Evolutionary conservation across 2,888 invertebrate genomes (phyloP).

Genomic region (Platycheirus rosarum): DNA sequence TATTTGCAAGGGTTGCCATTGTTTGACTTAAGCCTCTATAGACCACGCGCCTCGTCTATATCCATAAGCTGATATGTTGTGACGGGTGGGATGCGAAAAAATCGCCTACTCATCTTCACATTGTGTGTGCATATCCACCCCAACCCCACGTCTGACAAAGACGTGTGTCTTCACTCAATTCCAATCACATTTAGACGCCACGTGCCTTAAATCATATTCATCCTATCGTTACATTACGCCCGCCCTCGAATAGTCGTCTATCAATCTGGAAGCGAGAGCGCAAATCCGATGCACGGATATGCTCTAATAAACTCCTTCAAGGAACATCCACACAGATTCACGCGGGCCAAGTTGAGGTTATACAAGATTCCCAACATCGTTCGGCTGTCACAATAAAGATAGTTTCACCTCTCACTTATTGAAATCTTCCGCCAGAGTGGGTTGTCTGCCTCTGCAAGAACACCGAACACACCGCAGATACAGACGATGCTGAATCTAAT

Average conservation of each 20-base stretch:
- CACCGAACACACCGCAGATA: slow-evolving; percentile 40
- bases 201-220: slow-evolving; percentile 75
- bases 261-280: not conserved
- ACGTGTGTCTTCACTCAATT: slow-evolving; percentile 75
- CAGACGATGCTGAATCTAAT: slow-evolving; percentile 43
- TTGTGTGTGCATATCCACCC: slow-evolving; percentile 43
- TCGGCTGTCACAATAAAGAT: slow-evolving; percentile 70
- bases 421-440: slow-evolving; percentile 23
- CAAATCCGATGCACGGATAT: slow-evolving; percentile 6
- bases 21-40: slow-evolving; percentile 55
- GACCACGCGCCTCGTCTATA: slow-evolving; percentile 41
- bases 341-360: slow-evolving; percentile 14
- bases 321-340: slow-evolving; percentile 8
- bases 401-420: slow-evolving; percentile 45
- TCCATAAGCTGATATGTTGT: slow-evolving; percentile 51
- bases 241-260: slow-evolving; percentile 36
- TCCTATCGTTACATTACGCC: slow-evolving; percentile 67
- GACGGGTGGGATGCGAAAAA: slow-evolving; percentile 42
- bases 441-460: not conserved
- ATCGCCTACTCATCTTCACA: slow-evolving; percentile 67
- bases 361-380: slow-evolving; percentile 10
- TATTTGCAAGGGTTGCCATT: slow-evolving; percentile 73
- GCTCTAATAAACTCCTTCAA: slow-evolving; percentile 58
- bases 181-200: slow-evolving; percentile 76
- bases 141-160: slow-evolving; percentile 56